Conservation (phyloP, 1,140 invertebrate genomes). For the Halyomorpha halys region DNA sequence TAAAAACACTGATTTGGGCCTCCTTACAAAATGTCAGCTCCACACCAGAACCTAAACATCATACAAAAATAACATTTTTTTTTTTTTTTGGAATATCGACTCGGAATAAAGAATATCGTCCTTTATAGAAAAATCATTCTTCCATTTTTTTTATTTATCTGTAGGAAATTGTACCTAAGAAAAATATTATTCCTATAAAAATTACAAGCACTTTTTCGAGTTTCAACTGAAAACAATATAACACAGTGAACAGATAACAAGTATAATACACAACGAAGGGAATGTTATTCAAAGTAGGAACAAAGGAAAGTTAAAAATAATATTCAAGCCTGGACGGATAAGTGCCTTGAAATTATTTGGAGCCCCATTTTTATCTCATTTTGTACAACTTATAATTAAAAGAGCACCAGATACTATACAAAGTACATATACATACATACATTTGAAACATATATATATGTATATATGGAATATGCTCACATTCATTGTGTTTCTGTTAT, state of each 20-base stretch:
- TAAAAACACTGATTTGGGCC: constrained; percentile 16
- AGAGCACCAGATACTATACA: constrained; percentile 14
- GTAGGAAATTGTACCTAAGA: background rate
- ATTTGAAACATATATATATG: constrained; percentile 8
- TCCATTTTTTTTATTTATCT: background rate
- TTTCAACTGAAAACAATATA: background rate
- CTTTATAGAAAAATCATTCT: constrained; percentile 6
- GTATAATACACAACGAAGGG: constrained; percentile 9
- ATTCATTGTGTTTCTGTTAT: background rate
- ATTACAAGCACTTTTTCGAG: background rate
- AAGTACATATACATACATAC: constrained; percentile 12
- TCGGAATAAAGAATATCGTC: constrained; percentile 7
- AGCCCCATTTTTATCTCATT: constrained; percentile 12
- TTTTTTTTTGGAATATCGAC: background rate
- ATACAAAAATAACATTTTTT: constrained; percentile 9
- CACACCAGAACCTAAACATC: constrained; percentile 10
- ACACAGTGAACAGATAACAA: constrained; percentile 8
- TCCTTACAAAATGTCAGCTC: constrained; percentile 3
- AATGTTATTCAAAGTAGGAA: constrained; percentile 15
- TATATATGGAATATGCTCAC: constrained; percentile 18
- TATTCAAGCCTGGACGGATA: constrained; percentile 15
- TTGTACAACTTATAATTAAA: constrained; percentile 12
- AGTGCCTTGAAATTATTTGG: constrained; percentile 7
- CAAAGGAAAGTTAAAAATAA: constrained; percentile 3
- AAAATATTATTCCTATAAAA: constrained; percentile 1